Evolutionary conservation across 1,140 invertebrate species (phyloP), one percentile per base, ranked within the genome.

Genomic region (Idris sp.): DNA sequence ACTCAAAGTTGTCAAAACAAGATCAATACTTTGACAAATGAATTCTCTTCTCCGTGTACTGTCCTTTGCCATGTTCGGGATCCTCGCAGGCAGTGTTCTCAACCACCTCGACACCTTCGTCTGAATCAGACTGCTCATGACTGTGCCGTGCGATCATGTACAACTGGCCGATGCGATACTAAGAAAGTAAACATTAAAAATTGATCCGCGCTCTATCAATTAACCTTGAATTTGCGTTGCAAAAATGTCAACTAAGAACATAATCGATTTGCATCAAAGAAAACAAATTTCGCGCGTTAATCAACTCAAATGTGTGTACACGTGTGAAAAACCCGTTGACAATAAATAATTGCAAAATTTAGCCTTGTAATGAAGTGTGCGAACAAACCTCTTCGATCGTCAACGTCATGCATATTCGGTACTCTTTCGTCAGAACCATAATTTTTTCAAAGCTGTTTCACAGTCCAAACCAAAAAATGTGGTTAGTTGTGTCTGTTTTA

Each of bases 71-170:
- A 86, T 97, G 92, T 13, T 90, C 87, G 15, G 91, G 89, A 89
- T 97, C 93, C 71, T 92, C 91, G 79, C 94, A 94, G 33, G 93
- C 90, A 58, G 90, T 89, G 85, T 97, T 97, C 49, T 93, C 92
- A 10, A 97, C 90, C 0, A 97, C 95, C 85, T 97, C 96, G 2
- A 97, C 95, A n/a, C 96, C 96, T 86, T 97, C 95, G 4, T 96
- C 95, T 51, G 92, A 91, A 74, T 93, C 92, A 6, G 95, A 96
- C 80, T 98, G 95, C 80, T 97, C 96, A 79, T 93, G 91, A 84
- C 95, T 97, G 80, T 98, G 96, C 59, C 95, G 91, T 3, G 96
- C 95, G 79, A 97, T 97, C 96, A 97, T 98, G 86, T 97, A 97
- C 43, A 98, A 89, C 79, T 98, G 96, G 0, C 96, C 96, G 81